Evolutionary conservation across 1,140 invertebrate genomes (phyloP).

Genomic region (Pomacea maculata): DNA sequence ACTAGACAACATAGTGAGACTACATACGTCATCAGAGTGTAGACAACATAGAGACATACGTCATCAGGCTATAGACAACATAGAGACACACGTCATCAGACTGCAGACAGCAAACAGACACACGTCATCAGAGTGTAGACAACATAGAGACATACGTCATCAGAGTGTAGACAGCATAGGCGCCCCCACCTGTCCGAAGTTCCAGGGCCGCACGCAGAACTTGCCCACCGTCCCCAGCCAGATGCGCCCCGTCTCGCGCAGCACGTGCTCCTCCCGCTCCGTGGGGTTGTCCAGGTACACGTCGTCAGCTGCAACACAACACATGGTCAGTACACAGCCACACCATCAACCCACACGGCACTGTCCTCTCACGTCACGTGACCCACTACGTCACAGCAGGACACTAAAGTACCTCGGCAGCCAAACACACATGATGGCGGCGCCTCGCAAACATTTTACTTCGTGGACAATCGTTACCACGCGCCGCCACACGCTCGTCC

Average conservation of each 20-base stretch:
- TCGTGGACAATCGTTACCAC: too few relatives aligned
- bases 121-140: too few relatives aligned
- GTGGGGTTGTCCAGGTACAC: constrained; percentile 75
- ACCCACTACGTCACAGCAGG: too few relatives aligned
- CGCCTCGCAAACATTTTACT: too few relatives aligned
- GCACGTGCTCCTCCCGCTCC: constrained; percentile 83
- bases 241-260: constrained; percentile 88
- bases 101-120: background rate
- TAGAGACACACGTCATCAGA: background rate
- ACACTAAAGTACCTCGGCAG: too few relatives aligned
- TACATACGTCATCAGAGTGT: background rate
- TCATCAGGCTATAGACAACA: background rate
- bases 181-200: constrained; percentile 78
- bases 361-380: too few relatives aligned
- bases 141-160: constrained; percentile 63
- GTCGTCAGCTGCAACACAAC: constrained; percentile 57
- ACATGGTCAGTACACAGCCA: background rate
- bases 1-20: background rate
- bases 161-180: constrained; percentile 28
- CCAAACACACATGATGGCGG: too few relatives aligned
- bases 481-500: too few relatives aligned
- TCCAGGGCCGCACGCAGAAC: constrained; percentile 86
- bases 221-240: constrained; percentile 87
- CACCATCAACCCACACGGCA: too few relatives aligned
- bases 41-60: background rate